These are phyloP conservation scores for Pogoniulus pusillus DNA, from an alignment of 2,797 vertebrate species.

Conservation along the genomic window DNA sequence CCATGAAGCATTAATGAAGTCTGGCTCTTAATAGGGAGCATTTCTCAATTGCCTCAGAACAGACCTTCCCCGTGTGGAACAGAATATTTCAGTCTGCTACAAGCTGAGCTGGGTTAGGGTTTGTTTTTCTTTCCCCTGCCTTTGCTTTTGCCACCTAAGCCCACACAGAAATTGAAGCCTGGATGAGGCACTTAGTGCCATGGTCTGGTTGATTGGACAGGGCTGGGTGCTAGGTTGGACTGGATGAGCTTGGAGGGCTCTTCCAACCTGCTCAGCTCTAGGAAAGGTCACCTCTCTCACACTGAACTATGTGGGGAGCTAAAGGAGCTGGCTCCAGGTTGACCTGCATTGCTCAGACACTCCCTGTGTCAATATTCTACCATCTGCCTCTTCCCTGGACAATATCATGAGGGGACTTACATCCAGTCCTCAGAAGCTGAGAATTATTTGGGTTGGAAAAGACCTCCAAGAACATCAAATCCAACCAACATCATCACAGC, in stretches of 20 bases:
- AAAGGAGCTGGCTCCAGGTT: fast-evolving
- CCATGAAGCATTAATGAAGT: neutral
- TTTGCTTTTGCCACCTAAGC: neutral
- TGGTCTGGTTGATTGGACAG: too few relatives aligned
- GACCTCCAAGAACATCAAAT: too few relatives aligned
- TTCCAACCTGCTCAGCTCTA: too few relatives aligned
- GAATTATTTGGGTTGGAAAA: too few relatives aligned
- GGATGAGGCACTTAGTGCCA: too few relatives aligned
- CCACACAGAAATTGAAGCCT: neutral
- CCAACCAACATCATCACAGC: too few relatives aligned
- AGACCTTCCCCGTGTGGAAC: neutral
- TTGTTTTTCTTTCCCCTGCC: too few relatives aligned
- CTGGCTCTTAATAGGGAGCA: neutral
- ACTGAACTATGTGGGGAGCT: neutral
- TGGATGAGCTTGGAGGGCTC: too few relatives aligned
- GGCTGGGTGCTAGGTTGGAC: too few relatives aligned
- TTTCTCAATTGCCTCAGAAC: neutral
- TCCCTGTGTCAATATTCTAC: neutral
- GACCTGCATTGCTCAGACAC: neutral
- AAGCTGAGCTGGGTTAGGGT: neutral
- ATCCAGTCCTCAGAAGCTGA: neutral
- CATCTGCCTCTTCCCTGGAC: neutral
- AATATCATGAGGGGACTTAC: too few relatives aligned
- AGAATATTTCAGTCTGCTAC: neutral
- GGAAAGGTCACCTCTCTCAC: neutral